A percentile compares a stretch with the other conserved stretches of the same genome.
Evolutionary conservation across 1,140 invertebrate species (phyloP).

Genomic region (Octopus sinensis): DNA sequence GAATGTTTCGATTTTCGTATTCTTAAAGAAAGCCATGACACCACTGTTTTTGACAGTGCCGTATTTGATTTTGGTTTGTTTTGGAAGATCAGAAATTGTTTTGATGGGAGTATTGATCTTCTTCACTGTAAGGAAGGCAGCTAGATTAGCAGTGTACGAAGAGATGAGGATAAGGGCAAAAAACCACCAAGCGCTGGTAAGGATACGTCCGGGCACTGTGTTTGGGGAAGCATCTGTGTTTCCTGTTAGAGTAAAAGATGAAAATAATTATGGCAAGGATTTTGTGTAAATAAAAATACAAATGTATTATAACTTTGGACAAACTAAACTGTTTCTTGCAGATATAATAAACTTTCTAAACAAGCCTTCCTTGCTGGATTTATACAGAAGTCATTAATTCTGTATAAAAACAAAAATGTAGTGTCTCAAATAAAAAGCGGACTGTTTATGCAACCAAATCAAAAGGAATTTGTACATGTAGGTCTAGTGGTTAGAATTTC

Average conservation of each 20-base stretch:
- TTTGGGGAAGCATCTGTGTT: conserved; percentile 43
- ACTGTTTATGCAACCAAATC: too few species aligned
- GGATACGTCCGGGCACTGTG: conserved; percentile 50
- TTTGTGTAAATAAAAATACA: too few species aligned
- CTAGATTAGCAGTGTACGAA: conserved; percentile 58
- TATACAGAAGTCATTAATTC: too few species aligned
- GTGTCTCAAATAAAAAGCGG: too few species aligned
- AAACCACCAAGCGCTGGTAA: conserved; percentile 57
- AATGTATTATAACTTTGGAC: too few species aligned
- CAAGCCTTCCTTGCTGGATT: too few species aligned
- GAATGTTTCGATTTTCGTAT: conserved; percentile 92
- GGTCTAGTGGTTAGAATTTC: not conserved
- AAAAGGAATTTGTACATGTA: too few species aligned
- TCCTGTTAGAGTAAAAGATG: not conserved
- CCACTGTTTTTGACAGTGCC: conserved; percentile 52
- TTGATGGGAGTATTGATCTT: conserved; percentile 57
- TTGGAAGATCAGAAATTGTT: conserved; percentile 54
- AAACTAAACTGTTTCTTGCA: too few species aligned
- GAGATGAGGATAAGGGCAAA: conserved; percentile 57
- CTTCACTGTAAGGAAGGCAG: conserved; percentile 57
- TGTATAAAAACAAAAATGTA: too few species aligned
- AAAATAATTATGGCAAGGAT: too few species aligned
- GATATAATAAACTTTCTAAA: too few species aligned
- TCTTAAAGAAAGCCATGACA: conserved; percentile 61
- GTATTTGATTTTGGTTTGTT: conserved; percentile 54